phyloP scores from a whole-genome alignment of 1,140 invertebrate genomes.

The Dinoponera quadriceps region DNA sequence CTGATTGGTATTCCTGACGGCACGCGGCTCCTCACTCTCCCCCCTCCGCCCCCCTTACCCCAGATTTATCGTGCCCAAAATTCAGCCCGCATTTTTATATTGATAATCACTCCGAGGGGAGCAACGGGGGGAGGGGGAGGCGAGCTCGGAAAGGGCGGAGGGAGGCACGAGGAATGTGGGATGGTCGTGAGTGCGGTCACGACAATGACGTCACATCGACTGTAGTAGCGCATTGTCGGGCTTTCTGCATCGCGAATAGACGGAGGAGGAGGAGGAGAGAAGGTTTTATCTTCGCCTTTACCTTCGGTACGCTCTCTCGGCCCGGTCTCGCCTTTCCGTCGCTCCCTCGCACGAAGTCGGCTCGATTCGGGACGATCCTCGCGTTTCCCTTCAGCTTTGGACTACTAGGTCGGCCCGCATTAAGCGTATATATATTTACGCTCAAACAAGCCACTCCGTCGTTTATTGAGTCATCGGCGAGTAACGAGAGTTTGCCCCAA shows the following conservation, averaged over 20 bases:
- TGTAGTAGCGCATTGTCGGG: slow-evolving; percentile 67
- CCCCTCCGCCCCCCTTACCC: no score
- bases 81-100: slow-evolving; percentile 79
- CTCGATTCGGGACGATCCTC: no score
- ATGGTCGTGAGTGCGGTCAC: slow-evolving; percentile 72
- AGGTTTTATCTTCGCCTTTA: no score
- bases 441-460: background rate
- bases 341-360: no score
- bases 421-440: background rate
- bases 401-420: background rate
- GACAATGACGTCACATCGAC: slow-evolving; percentile 72
- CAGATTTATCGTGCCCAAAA: slow-evolving; percentile 79
- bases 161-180: slow-evolving; percentile 71
- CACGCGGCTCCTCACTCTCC: slow-evolving; percentile 70
- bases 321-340: slow-evolving; percentile 43
- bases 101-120: slow-evolving; percentile 75
- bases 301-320: slow-evolving; percentile 60
- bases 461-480: background rate
- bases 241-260: slow-evolving; percentile 63
- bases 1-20: slow-evolving; percentile 79
- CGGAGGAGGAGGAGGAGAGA: slow-evolving; percentile 63
- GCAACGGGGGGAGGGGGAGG: slow-evolving; percentile 13
- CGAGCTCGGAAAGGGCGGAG: slow-evolving; percentile 48
- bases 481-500: background rate
- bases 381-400: no score